A percentile compares a stretch with the other conserved stretches of the same genome.
Evolutionary conservation across 1,140 invertebrate species (phyloP).

Genomic region (Odontomachus brunneus): DNA sequence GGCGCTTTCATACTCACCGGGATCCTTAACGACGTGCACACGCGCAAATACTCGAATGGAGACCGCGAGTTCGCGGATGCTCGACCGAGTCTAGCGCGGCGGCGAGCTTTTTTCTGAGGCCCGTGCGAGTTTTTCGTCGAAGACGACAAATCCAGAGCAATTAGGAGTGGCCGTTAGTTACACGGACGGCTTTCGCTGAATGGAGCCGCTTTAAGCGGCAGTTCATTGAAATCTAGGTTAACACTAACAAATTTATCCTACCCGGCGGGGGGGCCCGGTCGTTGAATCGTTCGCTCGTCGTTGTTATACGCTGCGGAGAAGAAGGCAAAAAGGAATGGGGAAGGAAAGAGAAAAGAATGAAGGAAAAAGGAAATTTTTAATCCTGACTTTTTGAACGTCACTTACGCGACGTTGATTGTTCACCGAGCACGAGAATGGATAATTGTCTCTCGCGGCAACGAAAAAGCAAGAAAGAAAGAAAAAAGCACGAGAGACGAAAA

Average conservation of each 20-base stretch:
- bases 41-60: background rate
- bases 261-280: constrained; percentile 45
- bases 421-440: background rate
- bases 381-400: background rate
- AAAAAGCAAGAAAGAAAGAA: background rate
- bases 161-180: constrained; percentile 70
- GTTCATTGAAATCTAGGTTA: constrained; percentile 73
- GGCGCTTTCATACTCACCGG: background rate
- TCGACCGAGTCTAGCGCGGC: constrained; percentile 33
- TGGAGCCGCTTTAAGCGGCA: constrained; percentile 66
- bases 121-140: constrained; percentile 48
- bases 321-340: no score
- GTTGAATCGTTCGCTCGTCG: constrained; percentile 59
- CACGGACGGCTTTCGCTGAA: constrained; percentile 53
- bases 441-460: background rate
- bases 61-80: constrained; percentile 2
- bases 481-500: background rate
- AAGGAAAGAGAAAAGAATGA: background rate
- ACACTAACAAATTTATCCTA: constrained; percentile 68
- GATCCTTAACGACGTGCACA: background rate
- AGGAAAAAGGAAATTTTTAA: background rate
- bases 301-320: background rate
- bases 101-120: constrained; percentile 33
- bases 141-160: constrained; percentile 69
- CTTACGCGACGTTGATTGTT: constrained; percentile 1